These are phyloP conservation scores for Drosophila quinaria DNA, from an alignment of 2,888 invertebrate species.

Conservation along the genomic window DNA sequence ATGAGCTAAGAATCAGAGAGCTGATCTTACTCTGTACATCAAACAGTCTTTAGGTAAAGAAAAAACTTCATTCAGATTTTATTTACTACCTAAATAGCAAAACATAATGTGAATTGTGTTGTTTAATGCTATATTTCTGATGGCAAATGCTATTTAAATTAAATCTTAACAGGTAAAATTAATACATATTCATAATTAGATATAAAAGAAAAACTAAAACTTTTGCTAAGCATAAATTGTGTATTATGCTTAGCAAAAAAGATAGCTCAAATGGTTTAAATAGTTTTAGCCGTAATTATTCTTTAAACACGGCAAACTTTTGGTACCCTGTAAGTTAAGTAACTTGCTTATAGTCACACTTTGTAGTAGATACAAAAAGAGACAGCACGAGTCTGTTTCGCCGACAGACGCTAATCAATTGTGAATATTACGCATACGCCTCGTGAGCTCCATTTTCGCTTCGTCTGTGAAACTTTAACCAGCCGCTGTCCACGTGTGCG, in stretches of 20 bases:
- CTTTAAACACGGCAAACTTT: not conserved
- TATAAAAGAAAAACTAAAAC: no score
- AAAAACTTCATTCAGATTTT: not conserved
- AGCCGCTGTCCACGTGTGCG: constrained; percentile 59
- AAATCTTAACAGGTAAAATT: no score
- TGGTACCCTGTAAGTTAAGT: not conserved
- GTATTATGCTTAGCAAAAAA: not conserved
- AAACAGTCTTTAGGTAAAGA: not conserved
- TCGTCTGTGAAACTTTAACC: constrained; percentile 6
- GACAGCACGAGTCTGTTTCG: constrained; percentile 3
- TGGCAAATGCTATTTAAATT: not conserved
- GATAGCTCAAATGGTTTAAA: not conserved
- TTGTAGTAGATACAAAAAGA: constrained; percentile 1
- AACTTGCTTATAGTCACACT: not conserved
- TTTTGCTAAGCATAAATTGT: no score
- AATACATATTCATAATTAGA: no score
- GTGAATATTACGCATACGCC: constrained; percentile 26
- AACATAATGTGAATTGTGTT: not conserved
- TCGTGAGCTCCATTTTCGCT: constrained; percentile 10
- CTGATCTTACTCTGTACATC: no score
- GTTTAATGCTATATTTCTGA: not conserved
- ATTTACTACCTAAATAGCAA: not conserved
- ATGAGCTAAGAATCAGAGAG: no score
- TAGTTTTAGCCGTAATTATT: not conserved
- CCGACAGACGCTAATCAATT: constrained; percentile 32